phyloP scores from a whole-genome alignment of 2,888 invertebrate species.

The Amphimallon solstitiale region DNA sequence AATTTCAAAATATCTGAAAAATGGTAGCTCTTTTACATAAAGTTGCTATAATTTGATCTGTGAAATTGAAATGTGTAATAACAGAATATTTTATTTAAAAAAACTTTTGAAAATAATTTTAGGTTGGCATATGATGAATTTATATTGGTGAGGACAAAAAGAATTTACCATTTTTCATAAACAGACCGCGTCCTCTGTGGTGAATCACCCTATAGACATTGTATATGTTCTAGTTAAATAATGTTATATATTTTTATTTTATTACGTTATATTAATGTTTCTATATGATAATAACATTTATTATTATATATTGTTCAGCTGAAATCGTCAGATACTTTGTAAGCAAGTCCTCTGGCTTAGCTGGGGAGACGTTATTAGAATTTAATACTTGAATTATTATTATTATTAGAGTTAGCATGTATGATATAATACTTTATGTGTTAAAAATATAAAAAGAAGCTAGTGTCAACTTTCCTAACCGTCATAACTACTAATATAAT shows the following conservation, averaged over 20 bases:
- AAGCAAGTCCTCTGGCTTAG: conserved; percentile 4
- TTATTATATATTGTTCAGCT: conserved; percentile 4
- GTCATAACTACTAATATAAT: no score
- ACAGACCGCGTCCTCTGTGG: background rate
- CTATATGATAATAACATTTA: background rate
- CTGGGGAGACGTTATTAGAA: background rate
- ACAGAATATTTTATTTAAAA: no score
- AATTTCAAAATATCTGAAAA: no score
- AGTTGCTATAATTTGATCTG: no score
- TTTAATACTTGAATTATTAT: conserved; percentile 16
- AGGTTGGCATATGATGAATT: no score
- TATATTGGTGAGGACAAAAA: no score
- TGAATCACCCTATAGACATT: background rate
- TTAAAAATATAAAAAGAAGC: background rate
- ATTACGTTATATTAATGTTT: background rate
- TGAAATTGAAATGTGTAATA: no score
- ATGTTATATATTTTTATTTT: background rate
- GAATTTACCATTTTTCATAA: background rate
- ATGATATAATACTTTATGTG: background rate
- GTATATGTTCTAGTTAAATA: background rate
- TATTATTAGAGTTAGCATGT: conserved; percentile 3
- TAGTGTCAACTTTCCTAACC: no score
- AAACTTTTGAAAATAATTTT: no score
- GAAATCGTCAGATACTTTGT: background rate
- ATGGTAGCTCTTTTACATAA: no score